Evolutionary conservation across 2,888 invertebrate genomes (phyloP), one percentile per base, ranked within the genome.

Genomic region (Diachrysia chrysitis): DNA sequence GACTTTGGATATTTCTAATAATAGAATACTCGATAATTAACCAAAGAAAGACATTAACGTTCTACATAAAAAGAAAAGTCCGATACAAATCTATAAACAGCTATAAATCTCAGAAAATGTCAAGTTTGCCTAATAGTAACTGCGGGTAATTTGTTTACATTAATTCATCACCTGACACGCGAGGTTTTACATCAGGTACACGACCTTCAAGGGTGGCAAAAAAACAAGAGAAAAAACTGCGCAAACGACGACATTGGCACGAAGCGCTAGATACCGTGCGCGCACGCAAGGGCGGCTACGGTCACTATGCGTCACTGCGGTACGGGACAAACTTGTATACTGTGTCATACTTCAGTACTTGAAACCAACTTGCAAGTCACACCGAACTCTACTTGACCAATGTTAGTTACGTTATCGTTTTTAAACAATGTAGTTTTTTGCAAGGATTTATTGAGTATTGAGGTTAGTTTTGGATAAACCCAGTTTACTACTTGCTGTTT

Each of bases 211-310:
- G 89, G 91, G 91, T 90, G 84, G 86, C 86, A 89, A 93, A 93
- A 93, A 92, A 90, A 84, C 42, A 66, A 78, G 55, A 75, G 72
- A 84, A 87, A 87, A 87, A 89, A 87, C 85, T 83, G 85, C 85
- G 84, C 89, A 82, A 76, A 83, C 89, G 83, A 82, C 86, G 94
- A 94, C 95, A 94, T 94, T 94, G 93, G 90, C 93, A 93, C 92
- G 91, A 87, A 91, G 85, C 83, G 87, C 86, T 84, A 87, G 83
- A 84, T 83, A 83, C 83, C 73, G 78, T 87, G 90, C 91, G 93
- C 92, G 83, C 95, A 94, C 95, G 95, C 95, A 92, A 93, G 91
- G 90, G 90, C 91, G 88, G 84, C 79, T 88, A 85, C 77, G 71
- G 69, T 57, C 79, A 74, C 72, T 76, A 87, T 85, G 82, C 83